phyloP scores from a whole-genome alignment of 2,797 vertebrate species.

The Lepilemur ruficaudatus region DNA sequence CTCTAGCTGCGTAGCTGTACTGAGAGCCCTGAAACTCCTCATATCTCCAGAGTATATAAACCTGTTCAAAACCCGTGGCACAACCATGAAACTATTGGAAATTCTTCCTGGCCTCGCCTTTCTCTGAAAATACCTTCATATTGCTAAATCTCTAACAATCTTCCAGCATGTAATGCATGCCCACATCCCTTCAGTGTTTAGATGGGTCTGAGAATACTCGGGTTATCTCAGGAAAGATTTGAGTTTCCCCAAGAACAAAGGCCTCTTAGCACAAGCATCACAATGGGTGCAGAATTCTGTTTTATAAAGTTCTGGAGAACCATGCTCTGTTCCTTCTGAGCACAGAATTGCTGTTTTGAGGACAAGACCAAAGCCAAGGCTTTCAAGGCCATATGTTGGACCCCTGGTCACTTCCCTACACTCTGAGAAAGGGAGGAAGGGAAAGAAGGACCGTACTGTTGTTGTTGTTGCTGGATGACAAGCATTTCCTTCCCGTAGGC shows the following conservation, averaged over 20 bases:
- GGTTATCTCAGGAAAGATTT: neutral
- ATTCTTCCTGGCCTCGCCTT: neutral
- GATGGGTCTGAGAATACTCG: neutral
- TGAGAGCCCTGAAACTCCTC: neutral
- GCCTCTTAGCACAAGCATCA: neutral
- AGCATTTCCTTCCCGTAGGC: neutral
- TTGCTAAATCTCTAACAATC: neutral
- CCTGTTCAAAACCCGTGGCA: neutral
- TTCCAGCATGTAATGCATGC: fast-evolving
- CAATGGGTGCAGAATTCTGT: neutral
- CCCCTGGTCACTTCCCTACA: neutral
- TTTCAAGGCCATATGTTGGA: neutral
- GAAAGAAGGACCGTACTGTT: neutral
- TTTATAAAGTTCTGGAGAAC: neutral
- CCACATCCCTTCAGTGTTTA: neutral
- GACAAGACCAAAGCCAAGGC: neutral
- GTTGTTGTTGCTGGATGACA: neutral
- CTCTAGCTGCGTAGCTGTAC: neutral
- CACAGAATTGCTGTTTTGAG: neutral
- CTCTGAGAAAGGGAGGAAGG: neutral
- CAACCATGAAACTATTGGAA: neutral
- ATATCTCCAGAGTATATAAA: neutral
- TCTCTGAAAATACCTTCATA: neutral
- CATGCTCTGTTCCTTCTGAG: neutral
- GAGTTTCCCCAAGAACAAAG: neutral